Base-by-base conservation (phyloP, 2,888 invertebrate species). In the Micoletzkya japonica region DNA sequence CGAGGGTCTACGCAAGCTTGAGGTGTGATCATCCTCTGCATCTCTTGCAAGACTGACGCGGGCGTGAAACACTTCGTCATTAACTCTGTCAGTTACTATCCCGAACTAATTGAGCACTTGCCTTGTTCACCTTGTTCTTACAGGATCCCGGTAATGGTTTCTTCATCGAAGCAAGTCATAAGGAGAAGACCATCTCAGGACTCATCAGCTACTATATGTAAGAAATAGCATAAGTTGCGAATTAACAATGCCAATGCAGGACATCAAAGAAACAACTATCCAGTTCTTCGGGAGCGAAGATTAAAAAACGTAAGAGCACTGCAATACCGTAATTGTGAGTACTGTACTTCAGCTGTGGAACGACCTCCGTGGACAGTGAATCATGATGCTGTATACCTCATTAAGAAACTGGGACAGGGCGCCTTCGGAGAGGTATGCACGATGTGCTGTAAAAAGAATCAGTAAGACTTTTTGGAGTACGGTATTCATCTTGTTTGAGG, bases 371-470 rank as follows among this genome's bases (percentile, higher is more conserved):
- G 82, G 82, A 68, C 76, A 0, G 71, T 82, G 52, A 77, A 77
- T 37, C 81, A 82, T 70, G 82, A 82, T 54, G 73, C 70, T 24
- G 74, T 82, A 63, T 61, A 72, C 39, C 71, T 81, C 54, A 44
- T 72, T 37, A 79, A 79, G 70, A 80, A 80, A 63, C 73, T 82
- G 3, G 82, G 82, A n/a, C 81, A 80, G 61, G 82, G 82, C 6
- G 81, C 81, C 2, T 81, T 82, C 56, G 82, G 82, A 57, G 82
- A 82, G 70, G 80, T 80, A 44, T 58, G 37, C 59, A 24, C 37
- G n/a, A n/a, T n/a, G n/a, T n/a, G n/a, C n/a, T n/a, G n/a, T n/a
- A n/a, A n/a, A n/a, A n/a, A n/a, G n/a, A n/a, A 24, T 39, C 50
- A 39, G 30, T 50, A n/a, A 10, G 4, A 36, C 26, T 17, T 28